These are phyloP conservation scores for Pholis gunnellus DNA, from an alignment of 2,113 vertebrate species.

Conservation along the genomic window DNA sequence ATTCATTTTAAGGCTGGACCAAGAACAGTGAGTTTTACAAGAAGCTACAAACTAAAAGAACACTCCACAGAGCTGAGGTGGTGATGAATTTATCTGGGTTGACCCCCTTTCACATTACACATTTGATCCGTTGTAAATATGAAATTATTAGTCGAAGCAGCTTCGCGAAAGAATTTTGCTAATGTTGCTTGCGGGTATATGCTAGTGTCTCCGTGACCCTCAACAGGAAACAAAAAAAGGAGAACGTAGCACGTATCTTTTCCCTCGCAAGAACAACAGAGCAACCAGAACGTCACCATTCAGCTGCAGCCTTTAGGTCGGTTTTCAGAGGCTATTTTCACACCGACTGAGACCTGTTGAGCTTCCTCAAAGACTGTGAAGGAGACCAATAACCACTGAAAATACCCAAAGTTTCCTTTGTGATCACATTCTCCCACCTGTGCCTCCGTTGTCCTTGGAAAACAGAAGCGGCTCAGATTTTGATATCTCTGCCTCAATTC, in stretches of 20 bases:
- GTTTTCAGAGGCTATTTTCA: neutral
- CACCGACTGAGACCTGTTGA: neutral
- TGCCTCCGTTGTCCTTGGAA: conserved; percentile 36
- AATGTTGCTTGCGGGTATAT: neutral
- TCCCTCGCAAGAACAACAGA: no score
- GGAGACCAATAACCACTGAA: neutral
- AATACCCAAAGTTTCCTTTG: conserved; percentile 9
- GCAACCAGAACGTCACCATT: no score
- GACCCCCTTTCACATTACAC: neutral
- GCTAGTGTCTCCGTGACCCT: neutral
- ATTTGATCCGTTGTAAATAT: neutral
- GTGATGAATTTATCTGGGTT: no score
- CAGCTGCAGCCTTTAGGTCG: no score
- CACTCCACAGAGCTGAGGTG: no score
- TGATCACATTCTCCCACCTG: conserved; percentile 3
- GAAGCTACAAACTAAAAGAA: no score
- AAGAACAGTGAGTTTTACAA: no score
- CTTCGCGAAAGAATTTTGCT: no score
- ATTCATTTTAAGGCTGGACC: no score
- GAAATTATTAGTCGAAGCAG: neutral
- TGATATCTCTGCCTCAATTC: conserved; percentile 31
- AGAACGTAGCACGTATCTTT: no score
- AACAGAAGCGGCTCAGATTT: conserved; percentile 27
- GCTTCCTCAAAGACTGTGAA: neutral
- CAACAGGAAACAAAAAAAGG: neutral